Base-by-base conservation (phyloP, 2,113 vertebrate species). In the Cyprinus carpio region DNA sequence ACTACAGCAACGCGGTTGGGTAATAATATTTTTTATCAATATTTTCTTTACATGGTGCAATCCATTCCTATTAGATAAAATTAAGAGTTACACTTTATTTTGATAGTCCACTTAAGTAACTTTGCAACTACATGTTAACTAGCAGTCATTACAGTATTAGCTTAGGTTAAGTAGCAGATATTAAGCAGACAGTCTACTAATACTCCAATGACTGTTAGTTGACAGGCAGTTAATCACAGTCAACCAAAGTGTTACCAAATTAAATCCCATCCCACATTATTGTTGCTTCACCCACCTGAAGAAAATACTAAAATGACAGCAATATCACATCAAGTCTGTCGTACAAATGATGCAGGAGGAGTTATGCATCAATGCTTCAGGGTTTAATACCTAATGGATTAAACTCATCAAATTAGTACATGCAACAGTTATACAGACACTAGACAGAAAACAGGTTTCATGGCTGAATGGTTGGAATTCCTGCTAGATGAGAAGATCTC, bases 391-490 rank as follows among this genome's bases (percentile, higher is more conserved):
- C 5, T 2, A 27, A 64, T 1, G 60, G n/a, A 13, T 27, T 3
- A 62, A 62, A 25, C 20, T 10, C 58, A 62, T n/a, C 58, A 62
- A 25, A 62, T 25, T 9, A 3, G 56, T 3, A 23, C 20, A 25
- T 10, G 58, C 58, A n/a, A 9, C n/a, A 58, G 16, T 58, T 23
- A 58, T 58, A 23, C 12, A 6, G 16, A 31, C 16, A 20, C 25
- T 23, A 78, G 5, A 65, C 16, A 2, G 12, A 64, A 62, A 74
- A 69, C 29, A 15, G 65, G 83, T 43, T 40, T 65, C 4, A 51
- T 34, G 27, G 15, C 46, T 84, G 83, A 67, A 82, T 49, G 62
- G 40, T 29, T 49, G 25, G 15, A 84, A 84, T 65, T 75, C 54
- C 54, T 83, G 51, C 23, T 2, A 62, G 82, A 74, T 83, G 82